These are phyloP conservation scores for Ptychoptera contaminata DNA, from an alignment of 2,888 invertebrate genomes.

Conservation along the genomic window DNA sequence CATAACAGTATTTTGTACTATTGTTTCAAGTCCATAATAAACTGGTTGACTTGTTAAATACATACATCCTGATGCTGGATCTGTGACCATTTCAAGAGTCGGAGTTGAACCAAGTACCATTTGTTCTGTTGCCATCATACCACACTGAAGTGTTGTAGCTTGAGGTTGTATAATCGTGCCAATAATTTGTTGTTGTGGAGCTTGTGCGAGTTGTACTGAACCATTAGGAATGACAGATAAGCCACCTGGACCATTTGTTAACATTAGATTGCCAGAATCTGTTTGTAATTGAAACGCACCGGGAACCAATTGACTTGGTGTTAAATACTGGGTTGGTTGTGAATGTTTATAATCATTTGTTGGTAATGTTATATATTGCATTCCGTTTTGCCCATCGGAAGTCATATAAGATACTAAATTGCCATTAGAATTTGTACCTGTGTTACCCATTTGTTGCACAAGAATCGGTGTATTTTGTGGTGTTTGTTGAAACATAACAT, in stretches of 20 bases:
- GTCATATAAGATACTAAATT: slow-evolving; percentile 34
- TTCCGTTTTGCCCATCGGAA: slow-evolving; percentile 29
- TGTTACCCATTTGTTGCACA: slow-evolving; percentile 44
- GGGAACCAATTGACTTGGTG: slow-evolving; percentile 37
- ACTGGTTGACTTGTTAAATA: slow-evolving; percentile 55
- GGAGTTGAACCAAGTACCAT: slow-evolving; percentile 44
- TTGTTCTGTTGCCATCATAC: slow-evolving; percentile 38
- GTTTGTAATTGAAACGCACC: slow-evolving; percentile 45
- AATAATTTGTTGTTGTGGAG: slow-evolving; percentile 36
- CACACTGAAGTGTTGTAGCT: slow-evolving; percentile 36
- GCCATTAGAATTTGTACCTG: slow-evolving; percentile 14
- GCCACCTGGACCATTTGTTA: slow-evolving; percentile 37
- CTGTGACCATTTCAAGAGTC: slow-evolving; percentile 46
- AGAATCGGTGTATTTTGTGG: slow-evolving; percentile 46
- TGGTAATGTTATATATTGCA: slow-evolving; percentile 62
- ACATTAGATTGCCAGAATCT: slow-evolving; percentile 42
- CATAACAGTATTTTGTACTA: slow-evolving; percentile 78
- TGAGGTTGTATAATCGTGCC: slow-evolving; percentile 46
- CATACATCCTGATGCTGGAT: slow-evolving; percentile 39
- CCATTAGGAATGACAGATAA: slow-evolving; percentile 41
- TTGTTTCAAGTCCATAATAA: slow-evolving; percentile 70
- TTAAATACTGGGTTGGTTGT: slow-evolving; percentile 38
- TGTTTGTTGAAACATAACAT: slow-evolving; percentile 32
- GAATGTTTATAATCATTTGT: slow-evolving; percentile 38
- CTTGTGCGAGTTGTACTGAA: slow-evolving; percentile 35